Conservation (phyloP, 1,140 invertebrate species). For the Heliconius hewitsoni region DNA sequence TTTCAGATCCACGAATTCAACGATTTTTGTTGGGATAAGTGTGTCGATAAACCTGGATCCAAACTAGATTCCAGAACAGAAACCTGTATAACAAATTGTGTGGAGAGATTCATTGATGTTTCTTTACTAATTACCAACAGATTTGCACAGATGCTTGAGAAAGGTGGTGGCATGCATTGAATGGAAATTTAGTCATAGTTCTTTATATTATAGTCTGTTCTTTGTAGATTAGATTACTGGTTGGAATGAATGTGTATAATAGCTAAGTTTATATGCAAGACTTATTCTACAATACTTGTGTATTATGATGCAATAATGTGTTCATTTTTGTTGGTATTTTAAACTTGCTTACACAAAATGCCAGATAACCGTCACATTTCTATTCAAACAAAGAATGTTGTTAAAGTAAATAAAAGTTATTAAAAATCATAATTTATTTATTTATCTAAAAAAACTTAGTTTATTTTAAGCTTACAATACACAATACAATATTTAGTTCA, state of each 20-base stretch:
- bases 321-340: slow-evolving; percentile 8
- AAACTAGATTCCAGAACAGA: slow-evolving; percentile 95
- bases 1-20: slow-evolving; percentile 94
- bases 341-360: neutral
- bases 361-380: neutral
- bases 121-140: slow-evolving; percentile 92
- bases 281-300: neutral
- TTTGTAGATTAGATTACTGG: slow-evolving; percentile 7
- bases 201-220: slow-evolving; percentile 8
- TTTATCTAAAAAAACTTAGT: slow-evolving; percentile 13
- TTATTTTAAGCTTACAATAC: neutral
- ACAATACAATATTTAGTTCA: neutral
- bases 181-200: slow-evolving; percentile 20
- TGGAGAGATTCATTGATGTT: slow-evolving; percentile 96
- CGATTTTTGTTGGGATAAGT: slow-evolving; percentile 97
- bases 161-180: slow-evolving; percentile 81
- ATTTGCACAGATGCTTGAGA: slow-evolving; percentile 90
- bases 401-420: slow-evolving; percentile 20
- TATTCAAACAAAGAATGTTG: neutral
- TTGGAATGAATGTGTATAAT: neutral
- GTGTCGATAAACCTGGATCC: slow-evolving; percentile 92
- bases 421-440: slow-evolving; percentile 20
- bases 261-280: slow-evolving; percentile 6
- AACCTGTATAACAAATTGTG: slow-evolving; percentile 95
- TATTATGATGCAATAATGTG: slow-evolving; percentile 5